A percentile compares a stretch with the other conserved stretches of the same genome.
These are phyloP conservation scores for Chiloscyllium plagiosum DNA, from an alignment of 2,113 vertebrate species.

Conservation along the genomic window DNA sequence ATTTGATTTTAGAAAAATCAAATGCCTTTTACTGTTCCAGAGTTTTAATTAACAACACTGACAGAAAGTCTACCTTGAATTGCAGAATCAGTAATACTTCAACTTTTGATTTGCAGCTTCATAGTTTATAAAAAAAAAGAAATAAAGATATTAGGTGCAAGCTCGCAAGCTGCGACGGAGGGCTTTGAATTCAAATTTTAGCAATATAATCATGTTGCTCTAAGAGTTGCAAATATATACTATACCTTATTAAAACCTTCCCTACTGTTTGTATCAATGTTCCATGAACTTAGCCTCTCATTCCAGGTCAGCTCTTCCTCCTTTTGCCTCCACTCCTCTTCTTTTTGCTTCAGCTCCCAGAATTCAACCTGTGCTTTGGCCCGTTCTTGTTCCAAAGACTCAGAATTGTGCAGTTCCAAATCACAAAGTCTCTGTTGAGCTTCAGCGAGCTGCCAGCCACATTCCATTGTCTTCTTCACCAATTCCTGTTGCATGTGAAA, in stretches of 20 bases:
- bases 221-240: neutral
- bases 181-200: neutral
- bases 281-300: slow-evolving; percentile 68
- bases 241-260: slow-evolving; percentile 92
- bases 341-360: slow-evolving; percentile 71
- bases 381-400: slow-evolving; percentile 82
- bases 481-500: slow-evolving; percentile 81
- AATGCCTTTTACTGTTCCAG: too few relatives aligned
- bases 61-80: too few relatives aligned
- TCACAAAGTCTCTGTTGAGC: slow-evolving; percentile 87
- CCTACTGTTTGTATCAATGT: slow-evolving; percentile 66
- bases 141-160: too few relatives aligned
- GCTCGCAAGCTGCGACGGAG: neutral
- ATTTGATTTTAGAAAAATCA: too few relatives aligned
- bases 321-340: slow-evolving; percentile 89
- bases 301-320: slow-evolving; percentile 75
- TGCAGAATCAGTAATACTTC: too few relatives aligned
- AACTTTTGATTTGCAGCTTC: too few relatives aligned
- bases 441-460: slow-evolving; percentile 87
- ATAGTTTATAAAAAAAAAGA: too few relatives aligned
- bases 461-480: slow-evolving; percentile 79
- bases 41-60: too few relatives aligned
- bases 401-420: slow-evolving; percentile 83
- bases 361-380: slow-evolving; percentile 71
- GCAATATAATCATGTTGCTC: neutral